phyloP scores from a whole-genome alignment of 2,113 vertebrate species.

The Brachionichthys hirsutus region DNA sequence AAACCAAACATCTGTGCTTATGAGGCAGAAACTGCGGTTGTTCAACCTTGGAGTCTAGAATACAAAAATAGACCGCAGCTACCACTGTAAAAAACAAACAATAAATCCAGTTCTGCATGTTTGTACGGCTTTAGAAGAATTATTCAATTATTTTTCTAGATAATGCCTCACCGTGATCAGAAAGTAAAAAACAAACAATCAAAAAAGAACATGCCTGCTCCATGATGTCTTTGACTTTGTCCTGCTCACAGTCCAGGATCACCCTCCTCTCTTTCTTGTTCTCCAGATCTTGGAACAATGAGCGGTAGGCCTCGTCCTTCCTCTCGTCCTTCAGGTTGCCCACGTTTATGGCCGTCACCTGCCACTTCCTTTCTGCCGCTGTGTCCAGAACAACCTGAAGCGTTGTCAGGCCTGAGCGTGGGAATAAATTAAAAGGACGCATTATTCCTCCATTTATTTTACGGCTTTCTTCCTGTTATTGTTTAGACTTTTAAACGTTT shows the following conservation, averaged over 20 bases:
- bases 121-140: too few species aligned
- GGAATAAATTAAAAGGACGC: background rate
- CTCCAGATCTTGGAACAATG: constrained; percentile 96
- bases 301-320: constrained; percentile 97
- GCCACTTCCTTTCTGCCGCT: constrained; percentile 98
- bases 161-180: background rate
- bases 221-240: constrained; percentile 99
- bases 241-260: constrained; percentile 96
- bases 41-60: too few species aligned
- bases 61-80: too few species aligned
- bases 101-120: too few species aligned
- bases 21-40: too few species aligned
- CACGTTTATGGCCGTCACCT: constrained; percentile 98
- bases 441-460: too few species aligned
- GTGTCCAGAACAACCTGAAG: constrained; percentile 96
- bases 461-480: background rate
- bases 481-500: background rate
- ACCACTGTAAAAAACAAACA: too few species aligned
- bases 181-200: background rate
- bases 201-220: constrained; percentile 81
- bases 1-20: too few species aligned
- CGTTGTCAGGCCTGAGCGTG: constrained; percentile 87
- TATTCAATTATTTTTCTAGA: too few species aligned
- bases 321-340: constrained; percentile 98
- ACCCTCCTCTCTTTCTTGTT: constrained; percentile 95